These are phyloP conservation scores for Megalonaias nervosa DNA, from an alignment of 1,140 invertebrate species.

Conservation along the genomic window DNA sequence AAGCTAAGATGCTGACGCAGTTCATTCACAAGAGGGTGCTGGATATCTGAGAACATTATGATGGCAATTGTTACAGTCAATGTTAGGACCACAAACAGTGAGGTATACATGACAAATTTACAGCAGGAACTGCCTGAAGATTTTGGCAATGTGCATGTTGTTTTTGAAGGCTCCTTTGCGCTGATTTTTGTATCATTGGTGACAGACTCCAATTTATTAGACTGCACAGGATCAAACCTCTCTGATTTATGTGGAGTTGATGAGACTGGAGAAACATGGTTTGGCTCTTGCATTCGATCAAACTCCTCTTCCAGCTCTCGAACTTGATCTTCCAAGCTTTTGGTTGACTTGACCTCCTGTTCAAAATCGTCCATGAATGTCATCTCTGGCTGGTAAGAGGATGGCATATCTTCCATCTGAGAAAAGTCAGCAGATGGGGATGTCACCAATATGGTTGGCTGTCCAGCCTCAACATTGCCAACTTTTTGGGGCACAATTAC, in stretches of 20 bases:
- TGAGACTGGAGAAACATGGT: constrained; percentile 36
- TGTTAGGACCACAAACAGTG: constrained; percentile 52
- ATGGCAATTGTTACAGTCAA: constrained; percentile 50
- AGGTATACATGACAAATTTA: constrained; percentile 44
- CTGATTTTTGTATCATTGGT: constrained; percentile 13
- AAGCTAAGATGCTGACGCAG: constrained; percentile 49
- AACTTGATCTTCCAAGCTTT: constrained; percentile 62
- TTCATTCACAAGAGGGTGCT: constrained; percentile 52
- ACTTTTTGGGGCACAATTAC: constrained; percentile 37
- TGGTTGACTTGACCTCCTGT: constrained; percentile 37
- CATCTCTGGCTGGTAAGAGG: constrained; percentile 56
- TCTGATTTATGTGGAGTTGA: neutral
- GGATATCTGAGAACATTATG: constrained; percentile 54
- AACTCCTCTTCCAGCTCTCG: constrained; percentile 55
- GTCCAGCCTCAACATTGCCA: constrained; percentile 12
- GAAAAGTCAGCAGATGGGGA: constrained; percentile 2
- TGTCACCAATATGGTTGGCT: constrained; percentile 32
- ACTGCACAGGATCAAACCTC: constrained; percentile 20
- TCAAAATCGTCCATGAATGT: constrained; percentile 48
- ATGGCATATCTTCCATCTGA: constrained; percentile 25
- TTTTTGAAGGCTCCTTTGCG: constrained; percentile 5
- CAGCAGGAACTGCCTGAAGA: constrained; percentile 38
- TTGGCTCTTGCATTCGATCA: constrained; percentile 42
- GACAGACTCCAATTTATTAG: constrained; percentile 17
- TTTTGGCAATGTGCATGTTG: constrained; percentile 17